phyloP scores from a whole-genome alignment of 2,888 invertebrate species.

The Zygogramma bicolorata region DNA sequence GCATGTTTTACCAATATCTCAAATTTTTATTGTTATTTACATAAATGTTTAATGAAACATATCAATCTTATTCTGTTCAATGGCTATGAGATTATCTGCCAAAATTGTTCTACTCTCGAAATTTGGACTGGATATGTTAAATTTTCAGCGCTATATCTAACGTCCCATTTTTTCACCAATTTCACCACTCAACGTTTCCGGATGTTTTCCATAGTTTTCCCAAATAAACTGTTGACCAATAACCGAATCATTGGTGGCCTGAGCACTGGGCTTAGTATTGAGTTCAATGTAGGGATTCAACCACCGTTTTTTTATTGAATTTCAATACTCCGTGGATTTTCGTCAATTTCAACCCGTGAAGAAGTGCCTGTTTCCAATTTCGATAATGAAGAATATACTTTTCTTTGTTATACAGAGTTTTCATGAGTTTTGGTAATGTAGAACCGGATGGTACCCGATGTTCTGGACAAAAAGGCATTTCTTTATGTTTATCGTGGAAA shows the following conservation, averaged over 20 bases:
- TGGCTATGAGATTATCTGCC: constrained; percentile 14
- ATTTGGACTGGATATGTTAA: constrained; percentile 18
- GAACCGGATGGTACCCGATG: not conserved
- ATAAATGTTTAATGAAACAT: not conserved
- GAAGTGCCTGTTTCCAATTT: not conserved
- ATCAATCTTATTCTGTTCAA: constrained; percentile 13
- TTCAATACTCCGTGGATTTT: not conserved
- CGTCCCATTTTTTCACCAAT: too few relatives aligned
- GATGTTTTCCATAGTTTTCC: constrained; percentile 1
- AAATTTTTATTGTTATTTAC: not conserved
- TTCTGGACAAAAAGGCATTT: not conserved
- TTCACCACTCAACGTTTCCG: too few relatives aligned
- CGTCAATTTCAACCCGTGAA: not conserved
- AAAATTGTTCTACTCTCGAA: too few relatives aligned
- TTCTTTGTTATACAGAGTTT: too few relatives aligned
- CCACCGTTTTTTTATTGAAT: not conserved
- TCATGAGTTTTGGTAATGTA: not conserved
- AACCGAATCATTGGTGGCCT: not conserved
- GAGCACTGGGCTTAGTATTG: not conserved
- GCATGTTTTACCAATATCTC: too few relatives aligned
- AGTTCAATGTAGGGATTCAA: not conserved
- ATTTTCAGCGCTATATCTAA: constrained; percentile 14
- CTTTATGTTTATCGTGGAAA: not conserved
- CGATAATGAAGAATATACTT: too few relatives aligned
- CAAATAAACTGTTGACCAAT: not conserved